Conservation (phyloP, 2,888 invertebrate genomes). For the Agrochola litura region DNA sequence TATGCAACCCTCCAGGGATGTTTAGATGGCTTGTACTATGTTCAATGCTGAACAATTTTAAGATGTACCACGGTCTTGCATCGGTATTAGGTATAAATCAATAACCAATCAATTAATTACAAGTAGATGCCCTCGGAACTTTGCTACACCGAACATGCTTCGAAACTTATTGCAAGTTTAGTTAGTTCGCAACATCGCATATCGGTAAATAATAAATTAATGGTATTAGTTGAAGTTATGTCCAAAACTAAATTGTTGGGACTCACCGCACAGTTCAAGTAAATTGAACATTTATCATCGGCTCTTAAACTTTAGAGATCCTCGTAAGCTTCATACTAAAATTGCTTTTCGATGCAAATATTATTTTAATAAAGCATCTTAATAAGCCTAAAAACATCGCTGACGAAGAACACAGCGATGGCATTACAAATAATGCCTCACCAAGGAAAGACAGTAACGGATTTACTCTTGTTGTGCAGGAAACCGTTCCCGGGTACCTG, state of each 20-base stretch:
- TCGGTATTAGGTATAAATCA: conserved; percentile 23
- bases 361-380: neutral
- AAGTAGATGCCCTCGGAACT: conserved; percentile 43
- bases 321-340: conserved; percentile 23
- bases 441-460: neutral
- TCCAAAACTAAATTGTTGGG: conserved; percentile 42
- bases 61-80: conserved; percentile 6
- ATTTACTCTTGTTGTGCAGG: conserved; percentile 61
- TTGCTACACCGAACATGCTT: conserved; percentile 44
- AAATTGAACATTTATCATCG: conserved; percentile 48
- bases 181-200: conserved; percentile 49
- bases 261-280: conserved; percentile 38
- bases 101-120: conserved; percentile 55
- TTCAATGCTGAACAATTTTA: conserved; percentile 6
- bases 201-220: conserved; percentile 59
- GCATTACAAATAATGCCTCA: neutral
- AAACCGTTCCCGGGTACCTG: conserved; percentile 62
- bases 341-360: conserved; percentile 11
- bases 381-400: neutral
- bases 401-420: neutral
- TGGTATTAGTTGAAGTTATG: conserved; percentile 46
- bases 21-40: conserved; percentile 2
- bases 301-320: conserved; percentile 25
- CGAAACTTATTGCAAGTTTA: conserved; percentile 57
- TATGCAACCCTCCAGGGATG: neutral